Evolutionary conservation across 1,140 invertebrate genomes (phyloP).

Genomic region (Pemphigus obesinymphae): DNA sequence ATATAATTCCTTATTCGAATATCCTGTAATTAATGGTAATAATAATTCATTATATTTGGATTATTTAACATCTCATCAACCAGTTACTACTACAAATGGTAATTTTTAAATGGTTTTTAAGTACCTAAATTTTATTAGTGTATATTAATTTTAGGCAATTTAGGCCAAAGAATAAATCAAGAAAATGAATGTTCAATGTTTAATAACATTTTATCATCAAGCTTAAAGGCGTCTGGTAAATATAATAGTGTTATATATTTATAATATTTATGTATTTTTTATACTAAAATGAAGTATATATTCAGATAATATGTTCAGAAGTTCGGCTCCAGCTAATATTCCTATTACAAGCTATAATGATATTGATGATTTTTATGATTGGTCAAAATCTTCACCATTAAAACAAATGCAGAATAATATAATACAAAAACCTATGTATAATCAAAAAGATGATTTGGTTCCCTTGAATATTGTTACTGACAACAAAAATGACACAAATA

Average conservation of each 20-base stretch:
- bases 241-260: not conserved
- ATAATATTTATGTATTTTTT: too few relatives aligned
- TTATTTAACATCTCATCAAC: constrained; percentile 34
- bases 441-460: constrained; percentile 53
- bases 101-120: not conserved
- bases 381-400: constrained; percentile 63
- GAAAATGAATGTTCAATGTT: constrained; percentile 65
- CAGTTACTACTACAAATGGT: constrained; percentile 14
- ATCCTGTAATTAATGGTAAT: constrained; percentile 34
- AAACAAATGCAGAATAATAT: constrained; percentile 59
- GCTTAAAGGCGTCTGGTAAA: constrained; percentile 60
- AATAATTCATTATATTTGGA: constrained; percentile 30
- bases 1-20: constrained; percentile 32
- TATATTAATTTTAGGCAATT: constrained; percentile 63
- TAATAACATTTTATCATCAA: constrained; percentile 72
- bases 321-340: constrained; percentile 87
- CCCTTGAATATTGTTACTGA: constrained; percentile 38
- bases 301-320: constrained; percentile 62
- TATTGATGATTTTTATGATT: constrained; percentile 63
- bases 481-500: constrained; percentile 18
- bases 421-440: constrained; percentile 55
- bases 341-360: constrained; percentile 55
- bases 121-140: not conserved
- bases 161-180: constrained; percentile 82
- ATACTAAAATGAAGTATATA: not conserved